Evolutionary conservation across 2,888 invertebrate genomes (phyloP).

Genomic region (Arrhopalites spinosus): DNA sequence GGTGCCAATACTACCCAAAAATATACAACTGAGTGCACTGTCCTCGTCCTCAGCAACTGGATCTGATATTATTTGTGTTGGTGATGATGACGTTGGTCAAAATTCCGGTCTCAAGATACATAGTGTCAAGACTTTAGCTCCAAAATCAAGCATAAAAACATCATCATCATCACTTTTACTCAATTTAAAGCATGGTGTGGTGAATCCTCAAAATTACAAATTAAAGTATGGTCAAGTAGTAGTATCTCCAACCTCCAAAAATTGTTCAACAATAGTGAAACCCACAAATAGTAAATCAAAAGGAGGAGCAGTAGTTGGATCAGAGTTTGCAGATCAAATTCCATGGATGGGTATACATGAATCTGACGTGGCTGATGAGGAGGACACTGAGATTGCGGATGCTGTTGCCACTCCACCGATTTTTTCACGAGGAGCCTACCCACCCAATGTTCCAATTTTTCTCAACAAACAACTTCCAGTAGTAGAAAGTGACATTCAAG

Average conservation of each 20-base stretch:
- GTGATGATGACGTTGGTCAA: slow-evolving; percentile 12
- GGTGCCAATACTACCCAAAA: neutral
- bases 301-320: neutral
- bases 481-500: too few species aligned
- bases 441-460: slow-evolving; percentile 12
- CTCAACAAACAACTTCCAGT: neutral
- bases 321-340: neutral
- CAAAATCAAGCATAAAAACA: too few species aligned
- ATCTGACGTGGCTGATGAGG: neutral
- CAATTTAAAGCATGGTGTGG: neutral
- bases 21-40: neutral
- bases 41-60: neutral
- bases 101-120: neutral
- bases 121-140: slow-evolving; percentile 14
- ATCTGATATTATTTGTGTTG: neutral
- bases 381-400: neutral
- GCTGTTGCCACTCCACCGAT: too few species aligned
- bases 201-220: neutral
- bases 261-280: neutral
- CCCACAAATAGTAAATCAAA: neutral
- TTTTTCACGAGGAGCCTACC: neutral
- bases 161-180: neutral
- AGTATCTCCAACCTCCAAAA: neutral
- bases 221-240: neutral
- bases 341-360: neutral